phyloP scores from a whole-genome alignment of 2,797 vertebrate species.

The Presbytis comata region DNA sequence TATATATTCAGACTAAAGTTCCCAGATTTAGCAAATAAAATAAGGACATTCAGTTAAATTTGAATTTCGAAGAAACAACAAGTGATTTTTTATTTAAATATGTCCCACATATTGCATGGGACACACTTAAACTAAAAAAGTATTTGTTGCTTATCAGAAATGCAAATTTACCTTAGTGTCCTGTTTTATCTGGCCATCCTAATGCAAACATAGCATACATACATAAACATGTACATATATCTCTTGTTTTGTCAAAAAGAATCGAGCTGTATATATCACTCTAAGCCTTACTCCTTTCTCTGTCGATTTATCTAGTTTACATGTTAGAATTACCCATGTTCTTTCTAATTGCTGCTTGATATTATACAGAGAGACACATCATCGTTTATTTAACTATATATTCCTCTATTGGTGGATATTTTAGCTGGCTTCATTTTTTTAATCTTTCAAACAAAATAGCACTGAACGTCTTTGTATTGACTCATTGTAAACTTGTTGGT shows the following conservation, averaged over 20 bases:
- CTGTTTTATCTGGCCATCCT: not conserved
- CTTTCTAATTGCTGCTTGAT: not conserved
- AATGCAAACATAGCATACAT: not conserved
- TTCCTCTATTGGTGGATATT: not conserved
- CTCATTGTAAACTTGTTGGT: not conserved
- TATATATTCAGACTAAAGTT: not conserved
- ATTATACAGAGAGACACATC: not conserved
- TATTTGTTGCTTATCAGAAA: not conserved
- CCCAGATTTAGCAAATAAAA: not conserved
- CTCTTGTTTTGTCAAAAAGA: not conserved
- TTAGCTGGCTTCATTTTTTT: not conserved
- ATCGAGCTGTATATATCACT: not conserved
- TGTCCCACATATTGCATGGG: not conserved
- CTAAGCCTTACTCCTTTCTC: not conserved
- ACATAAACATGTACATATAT: not conserved
- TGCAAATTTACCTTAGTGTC: not conserved
- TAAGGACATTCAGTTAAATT: not conserved
- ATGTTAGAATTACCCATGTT: not conserved
- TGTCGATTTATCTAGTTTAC: not conserved
- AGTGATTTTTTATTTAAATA: not conserved
- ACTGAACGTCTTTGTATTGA: not conserved
- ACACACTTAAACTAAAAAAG: not conserved
- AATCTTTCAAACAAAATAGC: not conserved
- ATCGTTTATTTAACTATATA: not conserved
- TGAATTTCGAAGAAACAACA: slow-evolving; percentile 1